Evolutionary conservation across 2,113 vertebrate species (phyloP).

Genomic region (Ammodytes dubius): DNA sequence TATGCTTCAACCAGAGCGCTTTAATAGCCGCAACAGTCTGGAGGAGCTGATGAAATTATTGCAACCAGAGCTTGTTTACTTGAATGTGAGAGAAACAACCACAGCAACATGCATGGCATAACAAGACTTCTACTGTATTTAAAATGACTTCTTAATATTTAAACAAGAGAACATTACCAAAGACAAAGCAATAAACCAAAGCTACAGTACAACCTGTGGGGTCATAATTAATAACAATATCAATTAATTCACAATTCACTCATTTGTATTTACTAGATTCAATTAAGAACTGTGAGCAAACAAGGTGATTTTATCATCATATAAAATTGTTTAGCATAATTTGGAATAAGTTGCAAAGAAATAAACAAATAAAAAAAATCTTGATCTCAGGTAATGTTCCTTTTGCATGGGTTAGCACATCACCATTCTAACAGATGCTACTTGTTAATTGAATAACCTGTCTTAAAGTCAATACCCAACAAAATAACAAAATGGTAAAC

Average conservation of each 20-base stretch:
- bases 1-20: constrained; percentile 5
- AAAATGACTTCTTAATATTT: neutral
- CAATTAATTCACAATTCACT: neutral
- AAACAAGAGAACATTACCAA: neutral
- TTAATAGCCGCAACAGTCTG: constrained; percentile 27
- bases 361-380: neutral
- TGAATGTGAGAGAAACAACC: constrained; percentile 11
- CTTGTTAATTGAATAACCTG: neutral
- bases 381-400: neutral
- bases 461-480: neutral
- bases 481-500: neutral
- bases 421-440: neutral
- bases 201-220: neutral
- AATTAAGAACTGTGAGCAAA: neutral
- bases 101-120: constrained; percentile 8
- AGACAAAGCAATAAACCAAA: neutral
- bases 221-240: no score
- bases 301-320: neutral
- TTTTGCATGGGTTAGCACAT: neutral
- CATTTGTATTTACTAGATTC: neutral
- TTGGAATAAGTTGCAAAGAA: neutral
- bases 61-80: constrained; percentile 33
- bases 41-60: constrained; percentile 49
- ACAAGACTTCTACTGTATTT: neutral
- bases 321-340: neutral